Base-by-base conservation (phyloP, 2,888 invertebrate species). In the Cistogaster globosa region DNA sequence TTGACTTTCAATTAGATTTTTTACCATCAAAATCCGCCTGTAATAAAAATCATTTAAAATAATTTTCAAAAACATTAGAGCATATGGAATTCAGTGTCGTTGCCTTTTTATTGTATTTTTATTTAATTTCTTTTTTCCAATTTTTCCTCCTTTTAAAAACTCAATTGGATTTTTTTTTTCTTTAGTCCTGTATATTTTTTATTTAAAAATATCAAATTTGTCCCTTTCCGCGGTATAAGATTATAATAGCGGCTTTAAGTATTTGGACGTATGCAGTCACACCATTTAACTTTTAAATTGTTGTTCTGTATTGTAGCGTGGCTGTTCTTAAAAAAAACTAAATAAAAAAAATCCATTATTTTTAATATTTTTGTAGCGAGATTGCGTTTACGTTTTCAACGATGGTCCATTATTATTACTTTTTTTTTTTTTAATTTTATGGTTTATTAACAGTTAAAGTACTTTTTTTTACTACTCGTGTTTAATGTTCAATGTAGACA, bases 401-500 rank as follows among this genome's bases (percentile, higher is more conserved):
- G 22, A 51, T 57, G 76, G 45, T 18, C 51, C 32, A 32, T 32
- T 32, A 22, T 48, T 58, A n/a, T n/a, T n/a, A n/a, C n/a, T 22
- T 36, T 18, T 77, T 79, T 65, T 77, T 77, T 48, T 18, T 76
- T 58, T 22, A 63, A 77, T 84, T 88, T 86, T 83, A 88, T 86
- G 87, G 87, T 87, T 88, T 88, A 87, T 88, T 86, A 87, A 86
- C 75, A 83, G 84, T 79, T 77, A 12, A 63, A 78, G 75, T 67
- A 26, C 58, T 76, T 68, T 38, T 55, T 63, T 57, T 65, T 22
- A 18, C n/a, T 78, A 63, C 60, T 68, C 57, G 74, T 87, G 88
- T 89, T 89, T 89, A 90, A 90, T 90, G 88, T 69, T 69, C 58
- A 68, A 87, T 90, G 88, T 88, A 68, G 68, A 79, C 83, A 83